Evolutionary conservation across 2,113 vertebrate species (phyloP), one percentile per base, ranked within the genome.

Genomic region (Nothobranchius kuhntae): DNA sequence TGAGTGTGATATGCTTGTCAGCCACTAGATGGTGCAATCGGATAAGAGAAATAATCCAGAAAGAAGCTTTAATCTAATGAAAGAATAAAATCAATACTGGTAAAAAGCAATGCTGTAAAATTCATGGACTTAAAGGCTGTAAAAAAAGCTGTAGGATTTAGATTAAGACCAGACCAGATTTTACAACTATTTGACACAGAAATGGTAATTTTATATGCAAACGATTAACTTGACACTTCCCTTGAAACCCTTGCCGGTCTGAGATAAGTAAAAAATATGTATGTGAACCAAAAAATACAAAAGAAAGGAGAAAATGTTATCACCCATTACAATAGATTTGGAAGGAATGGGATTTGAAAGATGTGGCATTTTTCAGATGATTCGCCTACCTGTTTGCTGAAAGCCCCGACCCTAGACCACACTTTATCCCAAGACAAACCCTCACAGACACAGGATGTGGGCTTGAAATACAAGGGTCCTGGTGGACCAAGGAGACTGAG

Each of bases 361-460:
- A 65, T 72, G 73, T 75, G 71, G 78, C 67, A 71, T 46, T 80
- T 75, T 73, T 80, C 53, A 65, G 72, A 83, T 83, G 84, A 73
- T 75, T 84, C 0, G 83, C 90, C 89, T 91, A 91, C 90, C 91
- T 91, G 85, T 47, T 75, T 81, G 78, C 77, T 83, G 86, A 57
- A 83, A 88, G 82, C 85, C 77, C 59, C 66, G 82, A 88, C 77
- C 73, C 85, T 83, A 89, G 10, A 60, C 78, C 64, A 89, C 55
- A 68, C 64, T 79, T 73, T 90, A 86, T 78, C 87, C 81, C 78
- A 89, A 50, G 71, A 91, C 72, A 89, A 89, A 88, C 44, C 71
- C 83, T 85, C 85, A 87, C 58, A 85, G 88, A 83, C 78, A 81
- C 75, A 67, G 78, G 74, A 52, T n/a, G 65, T 73, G 89, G 73